A percentile compares a stretch with the other conserved stretches of the same genome.
Conservation (phyloP, 2,113 vertebrate genomes). For the Channa argus region DNA sequence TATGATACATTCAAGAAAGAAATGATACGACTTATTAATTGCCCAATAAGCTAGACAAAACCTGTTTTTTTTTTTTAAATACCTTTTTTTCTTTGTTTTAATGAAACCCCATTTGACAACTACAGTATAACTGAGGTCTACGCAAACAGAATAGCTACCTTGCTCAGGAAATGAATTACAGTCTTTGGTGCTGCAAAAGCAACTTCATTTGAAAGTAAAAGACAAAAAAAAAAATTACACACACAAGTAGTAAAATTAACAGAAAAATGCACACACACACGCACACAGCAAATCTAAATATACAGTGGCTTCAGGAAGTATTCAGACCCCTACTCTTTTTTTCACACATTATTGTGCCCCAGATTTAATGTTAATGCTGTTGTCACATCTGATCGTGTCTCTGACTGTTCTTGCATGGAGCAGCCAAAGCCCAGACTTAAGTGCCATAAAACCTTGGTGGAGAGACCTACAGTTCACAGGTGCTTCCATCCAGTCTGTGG, state of each 20-base stretch:
- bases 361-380: no score
- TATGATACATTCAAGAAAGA: conserved; percentile 99
- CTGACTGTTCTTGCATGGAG: no score
- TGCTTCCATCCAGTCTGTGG: no score
- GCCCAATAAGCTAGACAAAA: conserved; percentile 96
- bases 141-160: conserved; percentile 98
- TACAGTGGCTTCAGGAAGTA: conserved; percentile 12
- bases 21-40: conserved; percentile 99
- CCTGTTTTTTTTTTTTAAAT: conserved; percentile 88
- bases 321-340: no score
- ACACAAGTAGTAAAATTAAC: conserved; percentile 82
- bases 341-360: no score
- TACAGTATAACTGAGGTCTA: conserved; percentile 97
- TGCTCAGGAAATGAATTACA: conserved; percentile 97
- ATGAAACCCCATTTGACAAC: conserved; percentile 88
- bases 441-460: no score
- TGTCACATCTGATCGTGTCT: no score
- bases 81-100: conserved; percentile 86
- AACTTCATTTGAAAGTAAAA: conserved; percentile 92
- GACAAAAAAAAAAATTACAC: conserved; percentile 80
- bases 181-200: conserved; percentile 99
- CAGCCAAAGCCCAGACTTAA: no score
- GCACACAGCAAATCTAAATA: conserved; percentile 84
- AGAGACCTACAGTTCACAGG: no score
- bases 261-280: conserved; percentile 73